phyloP scores from a whole-genome alignment of 2,888 invertebrate genomes.

The Polymixis flavicincta region DNA sequence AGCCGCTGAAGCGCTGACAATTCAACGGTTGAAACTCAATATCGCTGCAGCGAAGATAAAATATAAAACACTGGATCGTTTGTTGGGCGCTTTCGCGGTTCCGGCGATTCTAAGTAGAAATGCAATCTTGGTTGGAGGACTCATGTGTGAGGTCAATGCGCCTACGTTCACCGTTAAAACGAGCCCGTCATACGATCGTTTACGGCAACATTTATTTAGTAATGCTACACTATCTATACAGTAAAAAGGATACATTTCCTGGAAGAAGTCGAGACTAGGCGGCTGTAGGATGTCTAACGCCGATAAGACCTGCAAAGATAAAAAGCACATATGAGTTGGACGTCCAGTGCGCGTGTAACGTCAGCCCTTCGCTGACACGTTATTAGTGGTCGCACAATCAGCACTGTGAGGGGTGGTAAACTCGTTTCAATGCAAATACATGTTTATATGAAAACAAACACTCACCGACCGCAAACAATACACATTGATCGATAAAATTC shows the following conservation, averaged over 20 bases:
- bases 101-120: constrained; percentile 70
- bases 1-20: constrained; percentile 72
- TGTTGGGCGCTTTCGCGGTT: constrained; percentile 66
- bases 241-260: constrained; percentile 99
- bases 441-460: constrained; percentile 74
- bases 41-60: constrained; percentile 68
- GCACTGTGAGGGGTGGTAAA: constrained; percentile 65
- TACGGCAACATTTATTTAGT: constrained; percentile 69
- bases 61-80: constrained; percentile 68
- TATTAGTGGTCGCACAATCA: constrained; percentile 70
- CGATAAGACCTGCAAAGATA: constrained; percentile 96
- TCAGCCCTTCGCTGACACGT: constrained; percentile 60
- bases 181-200: constrained; percentile 63
- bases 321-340: constrained; percentile 62
- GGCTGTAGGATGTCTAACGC: constrained; percentile 99
- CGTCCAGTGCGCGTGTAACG: constrained; percentile 23
- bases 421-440: constrained; percentile 76
- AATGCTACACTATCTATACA: constrained; percentile 59
- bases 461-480: constrained; percentile 76
- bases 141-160: constrained; percentile 75
- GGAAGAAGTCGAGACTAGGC: constrained; percentile 99
- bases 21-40: constrained; percentile 73
- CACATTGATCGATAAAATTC: constrained; percentile 81
- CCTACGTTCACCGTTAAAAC: constrained; percentile 74
- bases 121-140: constrained; percentile 70